These are phyloP conservation scores for Simalia tracyae DNA, from an alignment of 2,797 vertebrate species.

Conservation along the genomic window DNA sequence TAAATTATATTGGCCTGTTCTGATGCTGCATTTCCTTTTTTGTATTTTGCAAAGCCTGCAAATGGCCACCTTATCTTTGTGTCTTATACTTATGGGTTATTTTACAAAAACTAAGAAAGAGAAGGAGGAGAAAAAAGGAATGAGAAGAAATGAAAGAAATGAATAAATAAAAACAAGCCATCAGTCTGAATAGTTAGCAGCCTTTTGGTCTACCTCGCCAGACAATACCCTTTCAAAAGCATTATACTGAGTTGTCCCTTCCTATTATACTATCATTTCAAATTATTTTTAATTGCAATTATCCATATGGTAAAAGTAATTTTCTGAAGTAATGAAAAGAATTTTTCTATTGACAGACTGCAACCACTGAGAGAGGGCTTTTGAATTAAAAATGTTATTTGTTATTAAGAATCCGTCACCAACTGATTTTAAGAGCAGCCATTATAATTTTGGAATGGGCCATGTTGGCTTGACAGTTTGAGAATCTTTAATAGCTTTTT, in stretches of 20 bases:
- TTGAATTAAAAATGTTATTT: conserved; percentile 19
- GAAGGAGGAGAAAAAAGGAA: not conserved
- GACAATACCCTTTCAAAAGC: not conserved
- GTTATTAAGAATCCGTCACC: conserved; percentile 29
- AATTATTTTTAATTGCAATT: conserved; percentile 15
- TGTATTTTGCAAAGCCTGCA: not conserved
- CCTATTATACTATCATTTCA: not conserved
- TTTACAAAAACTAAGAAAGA: not conserved
- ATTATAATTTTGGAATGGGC: conserved; percentile 9
- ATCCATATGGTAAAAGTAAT: conserved; percentile 3
- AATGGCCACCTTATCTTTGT: not conserved
- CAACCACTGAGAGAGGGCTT: conserved; percentile 21
- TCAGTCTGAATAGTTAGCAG: not conserved
- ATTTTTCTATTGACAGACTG: not conserved
- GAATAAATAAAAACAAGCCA: not conserved
- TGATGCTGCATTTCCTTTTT: not conserved
- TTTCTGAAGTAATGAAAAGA: not conserved
- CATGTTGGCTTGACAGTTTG: conserved; percentile 24
- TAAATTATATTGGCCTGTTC: not conserved
- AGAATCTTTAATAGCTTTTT: conserved; percentile 12
- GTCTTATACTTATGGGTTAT: not conserved
- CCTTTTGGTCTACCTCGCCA: not conserved
- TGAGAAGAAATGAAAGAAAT: not conserved
- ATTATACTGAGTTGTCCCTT: not conserved
- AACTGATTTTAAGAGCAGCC: conserved; percentile 38